A percentile compares a stretch with the other conserved stretches of the same genome.
These are phyloP conservation scores for Acarapis woodi DNA, from an alignment of 1,140 invertebrate genomes.

Conservation along the genomic window DNA sequence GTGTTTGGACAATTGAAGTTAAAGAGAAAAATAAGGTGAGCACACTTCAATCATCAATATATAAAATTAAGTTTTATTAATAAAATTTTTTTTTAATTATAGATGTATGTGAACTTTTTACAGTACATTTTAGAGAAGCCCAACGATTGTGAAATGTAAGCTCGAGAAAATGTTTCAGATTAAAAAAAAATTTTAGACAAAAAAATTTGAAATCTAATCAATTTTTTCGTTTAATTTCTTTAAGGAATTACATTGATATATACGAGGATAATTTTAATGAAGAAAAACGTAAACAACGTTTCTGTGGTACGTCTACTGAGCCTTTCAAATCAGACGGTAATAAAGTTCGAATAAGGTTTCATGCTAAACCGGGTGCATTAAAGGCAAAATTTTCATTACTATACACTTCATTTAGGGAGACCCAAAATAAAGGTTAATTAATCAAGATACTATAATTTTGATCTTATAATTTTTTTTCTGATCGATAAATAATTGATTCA, in stretches of 20 bases:
- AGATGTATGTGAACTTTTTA: conserved; percentile 39
- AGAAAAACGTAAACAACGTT: conserved; percentile 12
- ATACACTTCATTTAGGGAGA: conserved; percentile 37
- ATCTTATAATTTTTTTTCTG: neutral
- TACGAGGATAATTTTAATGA: conserved; percentile 30
- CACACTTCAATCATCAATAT: neutral
- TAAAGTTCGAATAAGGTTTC: conserved; percentile 34
- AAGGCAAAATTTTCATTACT: conserved; percentile 29
- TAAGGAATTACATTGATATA: conserved; percentile 53
- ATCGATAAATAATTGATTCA: too few species aligned
- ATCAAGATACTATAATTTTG: neutral
- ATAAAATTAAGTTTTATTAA: neutral
- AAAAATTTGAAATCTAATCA: too few species aligned
- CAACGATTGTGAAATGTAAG: conserved; percentile 51
- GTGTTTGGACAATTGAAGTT: conserved; percentile 45
- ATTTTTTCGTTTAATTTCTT: too few species aligned
- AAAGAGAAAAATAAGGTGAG: conserved; percentile 29
- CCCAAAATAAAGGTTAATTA: conserved; percentile 13
- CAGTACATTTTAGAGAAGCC: conserved; percentile 34
- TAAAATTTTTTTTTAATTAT: neutral
- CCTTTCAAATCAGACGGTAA: conserved; percentile 20
- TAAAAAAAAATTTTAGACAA: too few species aligned
- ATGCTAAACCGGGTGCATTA: conserved; percentile 27
- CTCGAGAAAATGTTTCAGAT: too few species aligned
- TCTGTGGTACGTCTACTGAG: conserved; percentile 44